Percentiles rank a stretch among this genome's conserved stretches.
phyloP scores from a whole-genome alignment of 53 echinoderm and acorn worm genomes.

The Zoroaster sp. region DNA sequence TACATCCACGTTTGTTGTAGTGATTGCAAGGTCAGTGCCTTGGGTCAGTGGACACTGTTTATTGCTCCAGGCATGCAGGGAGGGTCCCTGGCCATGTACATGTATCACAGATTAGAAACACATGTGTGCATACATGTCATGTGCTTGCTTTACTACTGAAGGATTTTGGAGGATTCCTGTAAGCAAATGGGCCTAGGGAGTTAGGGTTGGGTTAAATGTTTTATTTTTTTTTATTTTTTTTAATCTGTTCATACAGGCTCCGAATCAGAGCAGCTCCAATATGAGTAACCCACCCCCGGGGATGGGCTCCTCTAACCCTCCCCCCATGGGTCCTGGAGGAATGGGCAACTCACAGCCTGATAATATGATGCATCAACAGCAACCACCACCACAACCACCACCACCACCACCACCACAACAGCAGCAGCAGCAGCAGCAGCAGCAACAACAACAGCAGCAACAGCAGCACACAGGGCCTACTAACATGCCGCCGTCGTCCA shows the following conservation, averaged over 20 bases:
- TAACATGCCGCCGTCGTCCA: slow-evolving; percentile 21
- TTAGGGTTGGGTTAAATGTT: no score
- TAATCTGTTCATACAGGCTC: slow-evolving; percentile 15
- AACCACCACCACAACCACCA: neutral
- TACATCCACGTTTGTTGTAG: no score
- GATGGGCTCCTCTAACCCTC: slow-evolving; percentile 58
- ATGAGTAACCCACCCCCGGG: slow-evolving; percentile 52
- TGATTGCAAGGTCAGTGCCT: no score
- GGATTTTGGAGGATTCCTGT: no score
- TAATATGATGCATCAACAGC: slow-evolving; percentile 37
- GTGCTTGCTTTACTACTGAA: no score
- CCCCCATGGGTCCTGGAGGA: slow-evolving; percentile 20
- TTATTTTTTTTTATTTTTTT: no score
- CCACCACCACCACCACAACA: neutral
- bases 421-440: slow-evolving; percentile 1
- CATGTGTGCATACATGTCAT: no score
- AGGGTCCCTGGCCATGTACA: no score
- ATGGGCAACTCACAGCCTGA: slow-evolving; percentile 36
- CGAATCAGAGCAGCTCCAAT: slow-evolving; percentile 71
- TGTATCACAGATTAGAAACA: no score
- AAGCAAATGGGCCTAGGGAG: no score
- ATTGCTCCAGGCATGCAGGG: no score
- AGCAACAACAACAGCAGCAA: slow-evolving; percentile 24
- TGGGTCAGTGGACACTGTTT: no score
- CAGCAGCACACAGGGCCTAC: slow-evolving; percentile 1